Conservation (phyloP, 2,113 vertebrate species). For the Protobothrops mucrosquamatus region DNA sequence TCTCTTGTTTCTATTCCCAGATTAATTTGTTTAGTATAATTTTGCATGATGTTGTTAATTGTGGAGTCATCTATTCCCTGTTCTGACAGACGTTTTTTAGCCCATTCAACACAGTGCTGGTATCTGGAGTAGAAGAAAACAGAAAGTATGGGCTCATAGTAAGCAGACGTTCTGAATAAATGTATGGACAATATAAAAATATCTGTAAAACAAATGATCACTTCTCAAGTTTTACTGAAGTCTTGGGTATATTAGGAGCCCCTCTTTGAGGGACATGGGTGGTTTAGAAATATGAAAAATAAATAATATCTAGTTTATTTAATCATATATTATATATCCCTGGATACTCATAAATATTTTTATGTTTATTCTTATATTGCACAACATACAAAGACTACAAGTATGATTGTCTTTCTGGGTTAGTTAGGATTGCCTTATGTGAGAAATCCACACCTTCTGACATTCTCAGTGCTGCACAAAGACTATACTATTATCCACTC, state of each 20-base stretch:
- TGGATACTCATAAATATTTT: not conserved
- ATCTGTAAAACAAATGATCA: not conserved
- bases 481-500: not conserved
- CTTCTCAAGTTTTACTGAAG: not conserved
- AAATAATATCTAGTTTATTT: not conserved
- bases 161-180: not conserved
- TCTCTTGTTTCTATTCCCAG: not conserved
- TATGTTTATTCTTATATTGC: not conserved
- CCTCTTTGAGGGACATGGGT: not conserved
- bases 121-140: slow-evolving; percentile 71
- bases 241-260: not conserved
- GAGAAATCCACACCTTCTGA: not conserved
- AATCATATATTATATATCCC: not conserved
- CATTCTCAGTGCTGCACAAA: not conserved
- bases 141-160: not conserved
- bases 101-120: slow-evolving; percentile 75
- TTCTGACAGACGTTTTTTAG: slow-evolving; percentile 63
- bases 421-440: not conserved
- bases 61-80: slow-evolving; percentile 74
- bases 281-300: not conserved
- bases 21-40: slow-evolving; percentile 63
- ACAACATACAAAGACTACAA: not conserved
- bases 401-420: not conserved
- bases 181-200: not conserved
- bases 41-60: slow-evolving; percentile 59